phyloP scores from a whole-genome alignment of 2,888 invertebrate species.

The Tetanocera ferruginea region DNA sequence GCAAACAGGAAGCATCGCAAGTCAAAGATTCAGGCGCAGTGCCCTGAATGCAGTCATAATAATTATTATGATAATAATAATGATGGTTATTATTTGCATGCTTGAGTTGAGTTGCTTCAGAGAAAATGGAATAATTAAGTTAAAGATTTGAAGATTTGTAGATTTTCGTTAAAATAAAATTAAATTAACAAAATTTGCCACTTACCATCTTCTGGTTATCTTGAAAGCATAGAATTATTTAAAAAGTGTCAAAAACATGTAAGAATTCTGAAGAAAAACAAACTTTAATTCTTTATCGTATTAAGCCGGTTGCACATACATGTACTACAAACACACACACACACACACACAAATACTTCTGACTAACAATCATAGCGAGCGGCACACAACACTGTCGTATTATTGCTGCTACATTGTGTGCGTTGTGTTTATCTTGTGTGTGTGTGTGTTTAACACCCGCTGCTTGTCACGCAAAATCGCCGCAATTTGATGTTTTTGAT shows the following conservation, averaged over 20 bases:
- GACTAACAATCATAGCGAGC: not conserved
- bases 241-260: too few species aligned
- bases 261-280: too few species aligned
- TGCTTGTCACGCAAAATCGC: constrained; percentile 24
- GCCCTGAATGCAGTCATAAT: not conserved
- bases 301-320: not conserved
- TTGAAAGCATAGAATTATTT: too few species aligned
- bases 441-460: not conserved
- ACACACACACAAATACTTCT: not conserved
- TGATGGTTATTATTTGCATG: not conserved
- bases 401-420: not conserved
- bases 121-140: not conserved
- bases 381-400: not conserved
- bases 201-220: too few species aligned
- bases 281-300: not conserved
- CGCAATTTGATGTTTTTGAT: not conserved
- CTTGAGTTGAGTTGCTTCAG: not conserved
- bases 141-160: not conserved
- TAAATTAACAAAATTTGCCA: not conserved
- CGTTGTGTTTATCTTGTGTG: not conserved
- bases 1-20: too few species aligned
- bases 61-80: not conserved
- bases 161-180: not conserved
- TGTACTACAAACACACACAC: not conserved
- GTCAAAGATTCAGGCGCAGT: not conserved